phyloP scores from a whole-genome alignment of 2,888 invertebrate species.

The Mesoligia furuncula region DNA sequence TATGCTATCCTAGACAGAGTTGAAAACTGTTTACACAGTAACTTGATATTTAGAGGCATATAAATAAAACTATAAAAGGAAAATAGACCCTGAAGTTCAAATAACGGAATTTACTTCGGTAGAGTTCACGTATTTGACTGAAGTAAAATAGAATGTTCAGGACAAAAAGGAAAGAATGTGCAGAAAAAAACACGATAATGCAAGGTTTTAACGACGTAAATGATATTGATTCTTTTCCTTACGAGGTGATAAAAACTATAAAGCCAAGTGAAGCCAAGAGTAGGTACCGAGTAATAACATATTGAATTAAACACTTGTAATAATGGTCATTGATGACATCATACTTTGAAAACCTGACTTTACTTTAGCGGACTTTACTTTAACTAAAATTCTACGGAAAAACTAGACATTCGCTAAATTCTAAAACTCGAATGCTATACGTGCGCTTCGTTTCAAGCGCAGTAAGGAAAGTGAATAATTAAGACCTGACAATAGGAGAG shows the following conservation, averaged over 20 bases:
- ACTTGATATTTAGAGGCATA: constrained; percentile 18
- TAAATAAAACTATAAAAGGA: constrained; percentile 40
- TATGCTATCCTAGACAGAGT: constrained; percentile 6
- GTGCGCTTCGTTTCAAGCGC: background rate
- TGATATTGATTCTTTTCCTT: constrained; percentile 18
- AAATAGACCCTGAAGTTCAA: constrained; percentile 40
- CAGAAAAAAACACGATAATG: background rate
- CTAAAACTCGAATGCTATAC: constrained; percentile 4
- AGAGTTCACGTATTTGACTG: constrained; percentile 17
- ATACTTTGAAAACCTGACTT: constrained; percentile 20
- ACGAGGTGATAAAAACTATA: constrained; percentile 24
- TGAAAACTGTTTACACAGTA: constrained; percentile 8
- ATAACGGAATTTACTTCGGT: constrained; percentile 27
- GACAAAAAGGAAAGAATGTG: constrained; percentile 3
- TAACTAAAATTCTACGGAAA: background rate
- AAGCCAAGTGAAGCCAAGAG: constrained; percentile 8
- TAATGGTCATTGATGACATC: constrained; percentile 29
- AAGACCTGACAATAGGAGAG: background rate
- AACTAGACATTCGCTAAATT: constrained; percentile 1
- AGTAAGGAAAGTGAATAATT: constrained; percentile 31
- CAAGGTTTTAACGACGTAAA: constrained; percentile 10
- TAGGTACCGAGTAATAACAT: constrained; percentile 12
- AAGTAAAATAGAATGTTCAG: constrained; percentile 12
- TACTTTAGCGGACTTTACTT: background rate
- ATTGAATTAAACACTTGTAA: constrained; percentile 28